Conservation (phyloP, 2,797 vertebrate species). For the Neomorphus geoffroyi region DNA sequence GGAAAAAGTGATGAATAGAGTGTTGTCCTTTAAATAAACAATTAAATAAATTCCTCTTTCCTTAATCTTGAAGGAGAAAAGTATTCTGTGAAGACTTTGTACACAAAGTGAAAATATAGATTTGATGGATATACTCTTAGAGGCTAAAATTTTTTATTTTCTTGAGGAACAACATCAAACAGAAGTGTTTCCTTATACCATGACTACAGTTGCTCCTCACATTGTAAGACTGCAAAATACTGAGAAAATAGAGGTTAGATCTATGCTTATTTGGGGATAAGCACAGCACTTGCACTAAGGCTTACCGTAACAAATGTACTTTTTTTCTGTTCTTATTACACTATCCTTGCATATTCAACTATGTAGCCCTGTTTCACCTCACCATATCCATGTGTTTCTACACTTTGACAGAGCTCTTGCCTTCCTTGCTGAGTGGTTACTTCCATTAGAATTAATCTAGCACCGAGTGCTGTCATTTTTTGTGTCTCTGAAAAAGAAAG, state of each 20-base stretch:
- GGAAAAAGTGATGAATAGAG: not conserved
- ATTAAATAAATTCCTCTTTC: not conserved
- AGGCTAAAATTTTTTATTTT: not conserved
- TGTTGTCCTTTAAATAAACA: not conserved
- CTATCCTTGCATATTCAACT: not conserved
- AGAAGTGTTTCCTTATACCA: not conserved
- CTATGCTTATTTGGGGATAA: not conserved
- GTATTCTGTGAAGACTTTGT: not conserved
- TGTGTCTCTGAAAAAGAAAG: not conserved
- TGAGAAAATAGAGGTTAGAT: not conserved
- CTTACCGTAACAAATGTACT: not conserved
- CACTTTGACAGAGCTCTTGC: not conserved
- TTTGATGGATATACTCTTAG: not conserved
- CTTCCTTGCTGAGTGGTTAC: not conserved
- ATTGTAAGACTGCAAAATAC: not conserved
- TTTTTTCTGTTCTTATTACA: not conserved
- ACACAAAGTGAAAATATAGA: not conserved
- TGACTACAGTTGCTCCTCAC: not conserved
- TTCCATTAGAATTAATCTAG: not conserved
- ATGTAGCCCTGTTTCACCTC: not conserved
- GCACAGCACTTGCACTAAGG: not conserved
- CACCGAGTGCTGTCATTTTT: not conserved
- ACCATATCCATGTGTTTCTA: not conserved
- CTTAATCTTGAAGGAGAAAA: not conserved
- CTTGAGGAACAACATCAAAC: not conserved